Evolutionary conservation across 2,888 invertebrate genomes (phyloP).

Genomic region (Melanchra persicariae): DNA sequence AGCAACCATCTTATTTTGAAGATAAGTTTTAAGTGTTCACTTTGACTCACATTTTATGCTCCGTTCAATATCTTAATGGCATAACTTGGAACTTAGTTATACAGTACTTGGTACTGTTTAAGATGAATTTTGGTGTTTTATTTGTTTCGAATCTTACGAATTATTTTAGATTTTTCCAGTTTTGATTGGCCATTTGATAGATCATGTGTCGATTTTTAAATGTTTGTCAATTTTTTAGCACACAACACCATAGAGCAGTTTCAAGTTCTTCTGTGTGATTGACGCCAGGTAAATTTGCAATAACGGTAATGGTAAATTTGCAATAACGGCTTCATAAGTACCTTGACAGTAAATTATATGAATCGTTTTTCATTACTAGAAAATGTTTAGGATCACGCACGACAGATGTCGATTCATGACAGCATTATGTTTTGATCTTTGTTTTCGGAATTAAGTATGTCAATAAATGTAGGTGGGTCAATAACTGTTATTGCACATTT

Average conservation of each 20-base stretch:
- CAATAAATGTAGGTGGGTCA: too few species aligned
- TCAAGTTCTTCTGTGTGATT: background rate
- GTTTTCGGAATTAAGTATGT: too few species aligned
- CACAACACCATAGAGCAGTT: background rate
- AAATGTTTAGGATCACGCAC: too few species aligned
- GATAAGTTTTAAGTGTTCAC: slow-evolving; percentile 44
- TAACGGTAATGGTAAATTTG: too few species aligned
- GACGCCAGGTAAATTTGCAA: too few species aligned
- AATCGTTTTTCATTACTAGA: too few species aligned
- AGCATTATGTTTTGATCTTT: too few species aligned
- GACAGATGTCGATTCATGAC: too few species aligned
- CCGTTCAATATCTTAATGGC: slow-evolving; percentile 43
- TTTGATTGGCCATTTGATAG: too few species aligned
- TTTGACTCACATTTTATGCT: slow-evolving; percentile 41
- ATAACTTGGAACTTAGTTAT: slow-evolving; percentile 31
- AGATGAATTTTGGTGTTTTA: background rate
- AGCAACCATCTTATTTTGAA: slow-evolving; percentile 13
- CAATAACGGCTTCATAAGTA: too few species aligned
- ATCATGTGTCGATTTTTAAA: background rate
- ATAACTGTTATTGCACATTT: too few species aligned
- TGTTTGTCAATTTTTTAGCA: background rate
- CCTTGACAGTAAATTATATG: too few species aligned
- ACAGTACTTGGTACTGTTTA: background rate
- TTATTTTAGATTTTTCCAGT: background rate
- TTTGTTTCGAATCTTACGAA: background rate